Base-by-base conservation (phyloP, 2,888 invertebrate species). In the Drosophila sordidula region DNA sequence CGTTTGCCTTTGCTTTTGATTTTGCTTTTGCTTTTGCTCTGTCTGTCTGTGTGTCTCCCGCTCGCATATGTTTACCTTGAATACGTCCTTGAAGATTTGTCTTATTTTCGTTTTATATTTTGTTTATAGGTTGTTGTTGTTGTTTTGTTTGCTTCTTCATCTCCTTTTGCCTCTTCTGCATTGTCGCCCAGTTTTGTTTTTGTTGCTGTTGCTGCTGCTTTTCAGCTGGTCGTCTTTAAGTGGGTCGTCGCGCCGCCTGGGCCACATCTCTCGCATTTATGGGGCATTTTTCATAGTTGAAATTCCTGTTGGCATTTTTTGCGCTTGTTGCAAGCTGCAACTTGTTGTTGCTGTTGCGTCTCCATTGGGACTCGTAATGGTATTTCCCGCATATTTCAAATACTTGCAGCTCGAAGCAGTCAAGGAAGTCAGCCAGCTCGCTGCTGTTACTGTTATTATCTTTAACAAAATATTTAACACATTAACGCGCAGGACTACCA, bases 41-140 rank as follows among this genome's bases (percentile, higher is more conserved):
- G n/a, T n/a, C n/a, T n/a, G n/a, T n/a, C 41, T 58, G 62, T 84
- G 32, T 41, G 58, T 34, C 1, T 22, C 41, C 58, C 64, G 81
- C 79, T 87, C 75, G 76, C 87, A 81, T 85, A 76, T 89, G 85
- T 88, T 89, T 86, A 89, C 89, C 85, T 86, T 86, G 85, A 83
- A 82, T 79, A 86, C 85, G 85, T 86, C 85, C 85, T 86, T 86
- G 85, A 86, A 86, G 80, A 88, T 83, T 88, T 87, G 84, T 87
- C 89, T 85, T 78, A 66, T 77, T 75, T 84, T 80, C 44, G 38
- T 66, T 69, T 66, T 81, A 63, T 70, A 69, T 73, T 81, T 82
- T 79, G 68, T 69, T 79, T 80, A 75, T 80, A 70, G 71, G 55
- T 80, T 39, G 47, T 55, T 63, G 36, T 41, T 52, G 11, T 41